These are phyloP conservation scores for Mylabris phalerata DNA, from an alignment of 1,140 invertebrate species.

Conservation along the genomic window DNA sequence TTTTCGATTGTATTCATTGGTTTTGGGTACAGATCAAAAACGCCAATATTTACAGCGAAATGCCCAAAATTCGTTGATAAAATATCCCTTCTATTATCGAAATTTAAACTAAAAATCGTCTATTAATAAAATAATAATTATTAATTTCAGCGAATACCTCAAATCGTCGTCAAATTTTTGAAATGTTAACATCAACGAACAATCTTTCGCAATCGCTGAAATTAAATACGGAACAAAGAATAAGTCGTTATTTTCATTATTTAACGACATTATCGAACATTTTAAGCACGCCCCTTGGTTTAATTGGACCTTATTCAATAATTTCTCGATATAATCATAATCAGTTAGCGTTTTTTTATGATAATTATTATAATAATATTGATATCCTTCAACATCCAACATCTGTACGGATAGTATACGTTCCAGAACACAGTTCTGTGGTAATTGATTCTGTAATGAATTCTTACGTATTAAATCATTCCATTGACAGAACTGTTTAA, in stretches of 20 bases:
- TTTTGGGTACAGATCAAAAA: constrained; percentile 39
- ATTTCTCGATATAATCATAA: constrained; percentile 27
- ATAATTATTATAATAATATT: constrained; percentile 24
- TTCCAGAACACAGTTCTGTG: constrained; percentile 31
- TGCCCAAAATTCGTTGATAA: constrained; percentile 25
- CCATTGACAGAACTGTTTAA: constrained; percentile 19
- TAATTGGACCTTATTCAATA: constrained; percentile 22
- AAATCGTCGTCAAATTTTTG: constrained; percentile 16
- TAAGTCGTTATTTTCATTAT: constrained; percentile 20
- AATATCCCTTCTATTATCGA: constrained; percentile 4
- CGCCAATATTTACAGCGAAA: constrained; percentile 33
- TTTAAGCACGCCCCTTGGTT: constrained; percentile 19
- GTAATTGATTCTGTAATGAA: constrained; percentile 15
- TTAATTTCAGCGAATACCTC: background rate
- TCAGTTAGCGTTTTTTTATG: constrained; percentile 9
- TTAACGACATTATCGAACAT: constrained; percentile 22
- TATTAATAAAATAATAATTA: too few species aligned
- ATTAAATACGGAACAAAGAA: constrained; percentile 33
- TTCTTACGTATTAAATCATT: constrained; percentile 19
- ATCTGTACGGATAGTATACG: constrained; percentile 34
- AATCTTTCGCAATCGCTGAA: constrained; percentile 36
- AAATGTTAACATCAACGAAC: constrained; percentile 36
- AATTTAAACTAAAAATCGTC: too few species aligned
- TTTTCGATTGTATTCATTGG: constrained; percentile 31
- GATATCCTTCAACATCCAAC: constrained; percentile 30